phyloP scores from a whole-genome alignment of 2,797 vertebrate genomes.

The Cottoperca gobio region DNA sequence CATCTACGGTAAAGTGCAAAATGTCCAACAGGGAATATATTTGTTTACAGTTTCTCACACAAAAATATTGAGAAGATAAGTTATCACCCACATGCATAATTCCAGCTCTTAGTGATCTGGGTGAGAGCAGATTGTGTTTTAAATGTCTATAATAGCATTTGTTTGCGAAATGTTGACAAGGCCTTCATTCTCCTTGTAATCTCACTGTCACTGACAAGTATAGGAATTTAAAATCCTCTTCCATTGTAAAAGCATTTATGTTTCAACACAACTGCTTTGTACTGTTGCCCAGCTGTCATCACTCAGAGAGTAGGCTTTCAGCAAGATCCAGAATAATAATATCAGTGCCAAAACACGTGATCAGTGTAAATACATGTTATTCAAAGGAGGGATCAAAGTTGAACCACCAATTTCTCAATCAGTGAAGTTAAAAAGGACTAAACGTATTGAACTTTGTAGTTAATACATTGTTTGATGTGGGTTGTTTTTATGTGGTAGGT shows the following conservation, averaged over 20 bases:
- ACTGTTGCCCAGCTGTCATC: slow-evolving; percentile 18
- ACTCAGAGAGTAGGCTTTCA: background rate
- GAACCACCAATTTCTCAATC: slow-evolving; percentile 5
- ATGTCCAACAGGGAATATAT: background rate
- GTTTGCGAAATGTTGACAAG: background rate
- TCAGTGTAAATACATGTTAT: background rate
- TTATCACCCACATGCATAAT: background rate
- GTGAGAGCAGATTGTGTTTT: background rate
- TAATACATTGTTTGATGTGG: slow-evolving; percentile 12
- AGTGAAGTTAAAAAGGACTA: background rate
- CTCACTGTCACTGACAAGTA: background rate
- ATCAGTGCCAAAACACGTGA: slow-evolving; percentile 13
- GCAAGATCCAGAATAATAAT: background rate
- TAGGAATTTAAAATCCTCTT: background rate
- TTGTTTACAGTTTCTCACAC: background rate
- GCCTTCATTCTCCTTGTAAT: background rate
- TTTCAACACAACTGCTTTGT: slow-evolving; percentile 6
- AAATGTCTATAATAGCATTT: slow-evolving; percentile 3
- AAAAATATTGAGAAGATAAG: background rate
- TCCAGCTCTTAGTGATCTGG: no score
- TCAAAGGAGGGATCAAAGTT: slow-evolving; percentile 8
- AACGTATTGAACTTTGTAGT: background rate
- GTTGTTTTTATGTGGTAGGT: slow-evolving; percentile 82
- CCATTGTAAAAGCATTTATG: background rate
- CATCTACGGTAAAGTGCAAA: slow-evolving; percentile 83